phyloP scores from a whole-genome alignment of 2,113 vertebrate genomes.

The Pollimyrus isidori region DNA sequence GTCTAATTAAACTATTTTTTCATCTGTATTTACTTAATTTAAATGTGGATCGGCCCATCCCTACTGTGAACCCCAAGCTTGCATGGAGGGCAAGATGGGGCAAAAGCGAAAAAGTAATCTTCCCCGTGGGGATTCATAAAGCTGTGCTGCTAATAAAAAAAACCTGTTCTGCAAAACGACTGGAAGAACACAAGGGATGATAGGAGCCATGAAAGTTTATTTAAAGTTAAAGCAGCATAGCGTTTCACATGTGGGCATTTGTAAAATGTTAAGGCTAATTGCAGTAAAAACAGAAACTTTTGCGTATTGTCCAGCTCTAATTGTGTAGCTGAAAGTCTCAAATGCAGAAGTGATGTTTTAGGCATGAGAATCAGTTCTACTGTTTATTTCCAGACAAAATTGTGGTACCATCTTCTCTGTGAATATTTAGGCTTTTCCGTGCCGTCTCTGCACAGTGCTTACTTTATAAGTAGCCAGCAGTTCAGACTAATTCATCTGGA shows the following conservation, averaged over 20 bases:
- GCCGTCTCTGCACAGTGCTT: constrained; percentile 21
- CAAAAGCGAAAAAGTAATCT: not conserved
- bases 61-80: not conserved
- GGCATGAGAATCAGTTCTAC: not conserved
- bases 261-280: not conserved
- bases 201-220: not conserved
- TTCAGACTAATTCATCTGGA: constrained; percentile 25
- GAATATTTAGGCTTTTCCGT: not conserved
- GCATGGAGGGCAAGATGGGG: not conserved
- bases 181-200: not conserved
- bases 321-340: not conserved
- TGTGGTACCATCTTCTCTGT: not conserved
- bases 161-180: not conserved
- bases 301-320: not conserved
- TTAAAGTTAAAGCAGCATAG: not conserved
- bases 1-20: no score
- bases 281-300: not conserved
- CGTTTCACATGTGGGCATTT: not conserved
- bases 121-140: not conserved
- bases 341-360: not conserved
- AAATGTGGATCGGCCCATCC: no score
- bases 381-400: not conserved
- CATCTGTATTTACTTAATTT: no score
- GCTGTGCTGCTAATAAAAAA: not conserved
- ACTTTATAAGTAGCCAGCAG: constrained; percentile 18